Percentiles rank a stretch among this genome's conserved stretches.
These are phyloP conservation scores for Anser brachyrhynchus DNA, from an alignment of 2,113 vertebrate genomes.

Conservation along the genomic window DNA sequence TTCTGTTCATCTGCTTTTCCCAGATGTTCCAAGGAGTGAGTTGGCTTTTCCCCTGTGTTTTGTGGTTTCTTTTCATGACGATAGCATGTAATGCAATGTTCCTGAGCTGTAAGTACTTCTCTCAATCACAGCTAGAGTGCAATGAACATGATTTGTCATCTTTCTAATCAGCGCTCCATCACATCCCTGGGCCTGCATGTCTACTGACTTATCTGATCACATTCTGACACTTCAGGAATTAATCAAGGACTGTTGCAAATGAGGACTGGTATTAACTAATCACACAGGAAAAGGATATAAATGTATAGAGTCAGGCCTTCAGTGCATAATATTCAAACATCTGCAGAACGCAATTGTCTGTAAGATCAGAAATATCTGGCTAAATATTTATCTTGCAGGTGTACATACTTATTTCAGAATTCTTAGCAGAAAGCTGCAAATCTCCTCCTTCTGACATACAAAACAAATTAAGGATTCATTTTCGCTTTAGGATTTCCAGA, in stretches of 20 bases:
- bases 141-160: background rate
- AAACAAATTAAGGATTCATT: background rate
- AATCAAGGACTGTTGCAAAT: background rate
- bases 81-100: background rate
- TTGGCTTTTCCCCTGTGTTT: background rate
- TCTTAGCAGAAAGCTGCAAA: background rate
- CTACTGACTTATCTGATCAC: background rate
- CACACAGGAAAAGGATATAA: background rate
- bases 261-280: background rate
- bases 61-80: background rate
- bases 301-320: background rate
- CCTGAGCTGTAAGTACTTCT: background rate
- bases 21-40: background rate
- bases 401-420: background rate
- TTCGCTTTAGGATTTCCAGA: background rate
- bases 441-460: background rate
- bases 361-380: background rate
- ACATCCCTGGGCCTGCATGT: background rate
- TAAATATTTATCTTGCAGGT: background rate
- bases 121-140: background rate
- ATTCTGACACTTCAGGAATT: background rate
- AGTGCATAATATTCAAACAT: background rate
- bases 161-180: background rate
- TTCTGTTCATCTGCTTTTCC: background rate
- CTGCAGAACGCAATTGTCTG: background rate